These are phyloP conservation scores for Ruditapes philippinarum DNA, from an alignment of 1,140 invertebrate genomes.

Conservation along the genomic window DNA sequence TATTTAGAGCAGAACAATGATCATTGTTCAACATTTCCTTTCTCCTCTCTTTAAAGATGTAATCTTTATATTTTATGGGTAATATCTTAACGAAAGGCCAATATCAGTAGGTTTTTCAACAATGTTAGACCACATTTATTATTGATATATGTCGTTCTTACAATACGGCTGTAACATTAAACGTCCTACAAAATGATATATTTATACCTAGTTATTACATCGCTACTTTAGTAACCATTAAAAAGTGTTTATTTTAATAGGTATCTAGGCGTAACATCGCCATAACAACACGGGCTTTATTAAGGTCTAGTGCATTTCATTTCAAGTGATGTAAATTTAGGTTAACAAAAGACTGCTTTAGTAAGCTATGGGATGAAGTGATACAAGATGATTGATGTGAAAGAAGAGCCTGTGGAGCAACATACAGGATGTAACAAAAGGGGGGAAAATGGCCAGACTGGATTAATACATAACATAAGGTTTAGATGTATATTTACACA, in stretches of 20 bases:
- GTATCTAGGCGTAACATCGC: conserved; percentile 12
- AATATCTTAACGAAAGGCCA: too few species aligned
- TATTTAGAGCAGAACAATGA: too few species aligned
- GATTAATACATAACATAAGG: too few species aligned
- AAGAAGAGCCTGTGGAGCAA: not conserved
- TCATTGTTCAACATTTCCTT: too few species aligned
- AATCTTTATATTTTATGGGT: too few species aligned
- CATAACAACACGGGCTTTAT: not conserved
- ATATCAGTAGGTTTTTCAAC: too few species aligned
- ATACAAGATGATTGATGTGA: conserved; percentile 22
- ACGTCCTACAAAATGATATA: not conserved
- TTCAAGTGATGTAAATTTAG: conserved; percentile 8
- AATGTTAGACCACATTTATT: not conserved
- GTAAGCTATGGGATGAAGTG: not conserved
- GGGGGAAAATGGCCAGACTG: too few species aligned
- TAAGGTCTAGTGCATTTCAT: not conserved
- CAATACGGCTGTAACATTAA: not conserved
- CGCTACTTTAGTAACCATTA: not conserved
- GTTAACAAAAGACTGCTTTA: not conserved
- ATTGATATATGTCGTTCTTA: not conserved
- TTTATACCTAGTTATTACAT: not conserved
- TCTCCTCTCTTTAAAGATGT: too few species aligned
- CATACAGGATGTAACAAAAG: too few species aligned
- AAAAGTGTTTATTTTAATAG: not conserved
- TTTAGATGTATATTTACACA: too few species aligned